A percentile compares a stretch with the other conserved stretches of the same genome.
Conservation (phyloP, 2,888 invertebrate species). For the Malacosoma neustria region DNA sequence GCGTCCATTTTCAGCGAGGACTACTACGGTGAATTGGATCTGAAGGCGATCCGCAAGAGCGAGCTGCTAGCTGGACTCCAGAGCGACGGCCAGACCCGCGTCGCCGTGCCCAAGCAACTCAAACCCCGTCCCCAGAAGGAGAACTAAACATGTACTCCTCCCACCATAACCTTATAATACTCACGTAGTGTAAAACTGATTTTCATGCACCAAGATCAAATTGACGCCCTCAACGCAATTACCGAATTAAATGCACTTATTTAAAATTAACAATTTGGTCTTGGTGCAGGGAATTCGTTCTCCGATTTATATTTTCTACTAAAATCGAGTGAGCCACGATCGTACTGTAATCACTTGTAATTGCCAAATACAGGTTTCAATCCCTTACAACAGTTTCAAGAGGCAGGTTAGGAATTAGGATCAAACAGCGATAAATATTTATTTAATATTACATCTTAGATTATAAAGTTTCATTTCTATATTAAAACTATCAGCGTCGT, state of each 20-base stretch:
- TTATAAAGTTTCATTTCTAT: constrained; percentile 32
- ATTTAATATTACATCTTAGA: constrained; percentile 50
- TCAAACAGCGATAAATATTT: constrained; percentile 57
- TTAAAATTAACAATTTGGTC: constrained; percentile 25
- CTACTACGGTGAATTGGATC: constrained; percentile 96
- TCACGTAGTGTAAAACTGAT: constrained; percentile 47
- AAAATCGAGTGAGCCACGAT: constrained; percentile 46
- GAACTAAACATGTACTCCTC: constrained; percentile 42
- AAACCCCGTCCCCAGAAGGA: constrained; percentile 76
- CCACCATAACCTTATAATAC: constrained; percentile 57
- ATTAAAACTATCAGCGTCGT: constrained; percentile 25
- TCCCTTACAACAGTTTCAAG: constrained; percentile 51
- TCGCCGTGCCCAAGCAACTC: constrained; percentile 59
- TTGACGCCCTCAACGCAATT: constrained; percentile 15
- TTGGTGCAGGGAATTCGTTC: constrained; percentile 47
- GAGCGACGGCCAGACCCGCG: constrained; percentile 69
- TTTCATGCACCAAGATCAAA: constrained; percentile 41
- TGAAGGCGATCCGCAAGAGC: constrained; percentile 96
- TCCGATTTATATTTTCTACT: constrained; percentile 49
- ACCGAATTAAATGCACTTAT: constrained; percentile 19
- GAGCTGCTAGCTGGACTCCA: constrained; percentile 89
- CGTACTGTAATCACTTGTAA: constrained; percentile 58
- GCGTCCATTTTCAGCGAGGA: constrained; percentile 88
- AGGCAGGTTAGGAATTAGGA: constrained; percentile 50
- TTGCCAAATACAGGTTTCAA: constrained; percentile 66